These are phyloP conservation scores for Eleginops maclovinus DNA, from an alignment of 2,113 vertebrate genomes.

Conservation along the genomic window DNA sequence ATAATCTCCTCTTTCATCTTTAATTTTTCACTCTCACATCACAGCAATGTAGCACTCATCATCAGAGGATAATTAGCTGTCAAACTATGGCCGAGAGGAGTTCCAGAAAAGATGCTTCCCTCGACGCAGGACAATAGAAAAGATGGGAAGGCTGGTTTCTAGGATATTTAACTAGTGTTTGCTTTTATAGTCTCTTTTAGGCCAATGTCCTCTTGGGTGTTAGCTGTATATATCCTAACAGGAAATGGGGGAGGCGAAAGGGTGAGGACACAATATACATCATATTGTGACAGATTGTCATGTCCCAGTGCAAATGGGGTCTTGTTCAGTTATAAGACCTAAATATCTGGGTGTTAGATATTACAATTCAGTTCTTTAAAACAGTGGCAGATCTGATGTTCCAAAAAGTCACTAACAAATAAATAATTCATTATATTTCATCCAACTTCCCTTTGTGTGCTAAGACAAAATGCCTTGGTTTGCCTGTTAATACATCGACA, in stretches of 20 bases:
- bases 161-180: slow-evolving; percentile 68
- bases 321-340: slow-evolving; percentile 29
- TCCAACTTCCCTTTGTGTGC: not conserved
- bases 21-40: slow-evolving; percentile 70
- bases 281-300: slow-evolving; percentile 61
- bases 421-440: not conserved
- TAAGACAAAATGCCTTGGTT: not conserved
- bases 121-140: slow-evolving; percentile 59
- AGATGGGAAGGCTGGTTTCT: slow-evolving; percentile 56
- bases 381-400: not conserved
- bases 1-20: slow-evolving; percentile 72
- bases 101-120: slow-evolving; percentile 75
- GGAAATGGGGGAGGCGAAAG: slow-evolving; percentile 65
- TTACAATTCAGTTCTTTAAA: not conserved
- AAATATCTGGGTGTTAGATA: not conserved
- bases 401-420: not conserved
- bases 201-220: slow-evolving; percentile 51
- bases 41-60: slow-evolving; percentile 78
- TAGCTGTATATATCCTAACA: slow-evolving; percentile 45
- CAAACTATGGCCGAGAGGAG: slow-evolving; percentile 78
- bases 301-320: slow-evolving; percentile 34
- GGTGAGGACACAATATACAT: slow-evolving; percentile 64
- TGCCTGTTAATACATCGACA: not conserved
- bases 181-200: slow-evolving; percentile 65
- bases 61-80: slow-evolving; percentile 82